phyloP scores from a whole-genome alignment of 2,797 vertebrate genomes.

The Peromyscus melanophrys region DNA sequence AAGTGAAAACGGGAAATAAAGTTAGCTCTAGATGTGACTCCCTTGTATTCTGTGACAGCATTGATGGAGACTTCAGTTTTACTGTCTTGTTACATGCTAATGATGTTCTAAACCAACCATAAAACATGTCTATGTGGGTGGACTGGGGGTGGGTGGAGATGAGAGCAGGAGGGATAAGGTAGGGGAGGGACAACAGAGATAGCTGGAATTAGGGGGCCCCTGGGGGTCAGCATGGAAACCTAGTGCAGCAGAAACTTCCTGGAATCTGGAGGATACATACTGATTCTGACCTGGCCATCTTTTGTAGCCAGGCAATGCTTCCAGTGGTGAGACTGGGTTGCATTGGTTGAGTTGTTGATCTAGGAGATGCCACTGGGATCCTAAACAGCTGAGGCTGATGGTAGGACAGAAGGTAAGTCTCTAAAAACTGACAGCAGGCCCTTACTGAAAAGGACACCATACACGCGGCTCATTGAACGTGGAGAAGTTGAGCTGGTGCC shows the following conservation, averaged over 20 bases:
- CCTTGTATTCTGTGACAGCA: not conserved
- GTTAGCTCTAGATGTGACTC: not conserved
- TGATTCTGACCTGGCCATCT: not conserved
- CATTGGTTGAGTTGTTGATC: not conserved
- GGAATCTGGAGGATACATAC: not conserved
- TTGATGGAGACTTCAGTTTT: not conserved
- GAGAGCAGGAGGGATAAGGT: not conserved
- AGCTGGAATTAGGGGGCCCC: not conserved
- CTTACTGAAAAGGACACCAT: too few species aligned
- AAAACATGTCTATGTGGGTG: not conserved
- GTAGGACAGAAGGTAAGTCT: not conserved
- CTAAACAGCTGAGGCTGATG: not conserved
- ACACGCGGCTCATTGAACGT: accelerated
- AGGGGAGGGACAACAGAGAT: not conserved
- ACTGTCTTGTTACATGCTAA: constrained; percentile 53
- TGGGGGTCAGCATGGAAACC: not conserved
- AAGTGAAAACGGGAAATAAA: not conserved
- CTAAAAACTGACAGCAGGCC: too few species aligned
- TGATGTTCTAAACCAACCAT: not conserved
- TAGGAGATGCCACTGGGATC: accelerated
- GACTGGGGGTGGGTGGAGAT: not conserved
- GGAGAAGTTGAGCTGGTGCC: not conserved
- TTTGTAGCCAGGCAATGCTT: too few species aligned
- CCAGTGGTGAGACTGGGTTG: not conserved
- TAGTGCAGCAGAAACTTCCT: not conserved